phyloP scores from a whole-genome alignment of 2,888 invertebrate species.

The Parasteatoda lunata region DNA sequence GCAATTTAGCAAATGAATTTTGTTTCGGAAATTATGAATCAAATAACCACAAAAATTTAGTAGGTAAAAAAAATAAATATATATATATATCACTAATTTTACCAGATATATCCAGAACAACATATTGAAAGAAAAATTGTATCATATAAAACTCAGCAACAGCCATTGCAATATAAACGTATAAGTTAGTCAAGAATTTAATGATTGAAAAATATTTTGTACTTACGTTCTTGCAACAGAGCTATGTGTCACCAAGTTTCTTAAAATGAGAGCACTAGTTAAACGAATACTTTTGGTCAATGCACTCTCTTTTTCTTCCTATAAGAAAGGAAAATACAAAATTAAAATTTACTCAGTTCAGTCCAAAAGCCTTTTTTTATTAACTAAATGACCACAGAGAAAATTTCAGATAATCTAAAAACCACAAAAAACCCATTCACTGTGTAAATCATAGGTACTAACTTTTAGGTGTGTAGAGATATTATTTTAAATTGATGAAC shows the following conservation, averaged over 20 bases:
- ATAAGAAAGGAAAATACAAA: constrained; percentile 72
- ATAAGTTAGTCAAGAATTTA: background rate
- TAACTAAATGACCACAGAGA: background rate
- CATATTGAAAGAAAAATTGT: too few species aligned
- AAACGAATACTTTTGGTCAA: constrained; percentile 98
- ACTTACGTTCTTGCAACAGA: constrained; percentile 72
- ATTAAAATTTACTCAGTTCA: background rate
- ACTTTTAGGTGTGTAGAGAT: too few species aligned
- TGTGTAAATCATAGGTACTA: too few species aligned
- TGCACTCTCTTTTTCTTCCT: constrained; percentile 99
- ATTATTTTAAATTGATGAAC: too few species aligned
- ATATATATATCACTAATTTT: too few species aligned
- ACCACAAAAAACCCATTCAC: too few species aligned
- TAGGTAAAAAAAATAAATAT: too few species aligned
- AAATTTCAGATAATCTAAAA: background rate
- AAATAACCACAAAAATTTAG: too few species aligned
- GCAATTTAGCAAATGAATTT: too few species aligned
- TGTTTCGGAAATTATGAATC: too few species aligned
- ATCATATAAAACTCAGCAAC: background rate
- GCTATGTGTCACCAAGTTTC: constrained; percentile 97
- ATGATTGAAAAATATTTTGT: background rate
- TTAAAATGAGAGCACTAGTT: constrained; percentile 95
- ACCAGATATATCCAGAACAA: too few species aligned
- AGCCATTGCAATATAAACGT: too few species aligned
- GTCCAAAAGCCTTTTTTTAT: background rate